Base-by-base conservation (phyloP, 2,797 vertebrate species). In the Catostomus latipinnis region DNA sequence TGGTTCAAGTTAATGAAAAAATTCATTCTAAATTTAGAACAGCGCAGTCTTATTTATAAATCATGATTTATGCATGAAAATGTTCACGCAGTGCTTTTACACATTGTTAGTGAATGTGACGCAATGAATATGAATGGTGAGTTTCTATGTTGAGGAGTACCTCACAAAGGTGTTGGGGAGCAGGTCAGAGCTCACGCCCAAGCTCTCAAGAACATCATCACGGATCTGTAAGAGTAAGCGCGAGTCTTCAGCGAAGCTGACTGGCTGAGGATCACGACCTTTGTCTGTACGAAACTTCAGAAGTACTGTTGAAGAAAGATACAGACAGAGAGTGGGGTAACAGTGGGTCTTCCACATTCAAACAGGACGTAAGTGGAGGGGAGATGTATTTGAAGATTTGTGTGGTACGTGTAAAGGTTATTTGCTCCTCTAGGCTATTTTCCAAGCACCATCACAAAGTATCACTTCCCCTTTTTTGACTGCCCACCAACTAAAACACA, bases 201-300 rank as follows among this genome's bases (percentile, higher is more conserved):
- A 74, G 0, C 91, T 84, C 9, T 95, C 95, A 1, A 98, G 88
- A 43, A 98, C 91, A 0, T 96, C 95, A 0, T 90, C 90, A 0
- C 95, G 93, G 80, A 97, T 94, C 90, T 96, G 96, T 5, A 90
- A 88, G 70, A 98, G 85, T 8, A 93, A 84, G 52, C 92, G 87
- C 0, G 93, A 87, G 81, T 98, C 97, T 11, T 94, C 94, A 0
- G 84, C 52, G 0, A 90, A 95, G 69, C 84, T 90, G 1, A 88
- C 83, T 0, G 94, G 95, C 49, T 91, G 84, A 0, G 97, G 97
- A 83, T 97, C 96, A 0, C 96, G 92, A 0, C 95, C 94, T 82
- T 95, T 95, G 75, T 97, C 95, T 0, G 95, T 95, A 0, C 95
- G 96, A 78, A 98, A 98, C 81, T 96, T 96, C 87, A 98, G 82